Conservation (phyloP, 2,888 invertebrate genomes). For the Nomada fabriciana region DNA sequence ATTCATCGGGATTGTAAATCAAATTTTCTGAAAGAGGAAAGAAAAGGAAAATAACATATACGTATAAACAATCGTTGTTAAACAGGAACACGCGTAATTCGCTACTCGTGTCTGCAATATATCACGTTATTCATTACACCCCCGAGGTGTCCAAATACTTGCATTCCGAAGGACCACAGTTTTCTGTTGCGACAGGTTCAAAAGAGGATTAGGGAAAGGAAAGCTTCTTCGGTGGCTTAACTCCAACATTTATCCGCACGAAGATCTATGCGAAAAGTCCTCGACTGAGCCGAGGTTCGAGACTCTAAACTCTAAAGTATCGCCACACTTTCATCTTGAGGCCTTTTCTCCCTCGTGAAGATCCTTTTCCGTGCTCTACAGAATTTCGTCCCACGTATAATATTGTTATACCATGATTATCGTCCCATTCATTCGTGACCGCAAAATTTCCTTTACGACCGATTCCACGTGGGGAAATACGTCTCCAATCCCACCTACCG, state of each 20-base stretch:
- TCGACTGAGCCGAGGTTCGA: background rate
- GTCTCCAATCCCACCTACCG: conserved; percentile 69
- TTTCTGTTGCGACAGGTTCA: too few species aligned
- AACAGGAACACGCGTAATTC: too few species aligned
- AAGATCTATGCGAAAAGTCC: conserved; percentile 34
- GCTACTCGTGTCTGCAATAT: too few species aligned
- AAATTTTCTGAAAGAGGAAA: too few species aligned
- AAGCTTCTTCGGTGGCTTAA: too few species aligned
- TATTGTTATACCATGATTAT: conserved; percentile 78
- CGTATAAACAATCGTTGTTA: too few species aligned
- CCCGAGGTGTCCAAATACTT: too few species aligned
- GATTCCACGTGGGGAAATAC: conserved; percentile 38
- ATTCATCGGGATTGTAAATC: too few species aligned
- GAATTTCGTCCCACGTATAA: conserved; percentile 65
- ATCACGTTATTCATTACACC: too few species aligned
- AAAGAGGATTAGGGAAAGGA: background rate
- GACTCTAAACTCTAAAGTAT: background rate
- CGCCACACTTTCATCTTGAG: background rate
- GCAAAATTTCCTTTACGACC: conserved; percentile 67
- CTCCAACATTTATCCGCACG: conserved; percentile 44
- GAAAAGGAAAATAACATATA: too few species aligned
- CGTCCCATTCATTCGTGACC: conserved; percentile 74
- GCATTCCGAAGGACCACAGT: too few species aligned
- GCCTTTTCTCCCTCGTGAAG: conserved; percentile 32
- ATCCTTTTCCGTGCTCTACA: conserved; percentile 39